Conservation (phyloP, 1,140 invertebrate genomes). For the Leptinotarsa defecta region DNA sequence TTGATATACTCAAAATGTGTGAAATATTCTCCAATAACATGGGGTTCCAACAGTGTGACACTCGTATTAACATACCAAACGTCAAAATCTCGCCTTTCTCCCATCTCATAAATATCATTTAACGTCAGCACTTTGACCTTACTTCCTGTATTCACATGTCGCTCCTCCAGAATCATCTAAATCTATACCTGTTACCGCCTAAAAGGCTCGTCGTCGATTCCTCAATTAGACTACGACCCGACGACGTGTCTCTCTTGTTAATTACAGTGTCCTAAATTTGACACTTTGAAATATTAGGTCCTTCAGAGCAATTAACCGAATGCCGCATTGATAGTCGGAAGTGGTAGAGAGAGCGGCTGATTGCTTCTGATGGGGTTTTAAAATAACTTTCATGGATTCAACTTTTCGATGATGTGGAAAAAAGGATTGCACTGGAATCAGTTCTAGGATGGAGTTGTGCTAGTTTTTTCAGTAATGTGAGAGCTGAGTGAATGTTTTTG, state of each 20-base stretch:
- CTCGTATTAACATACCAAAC: neutral
- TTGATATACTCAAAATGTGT: too few relatives aligned
- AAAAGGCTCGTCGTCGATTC: neutral
- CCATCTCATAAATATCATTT: slow-evolving; percentile 6
- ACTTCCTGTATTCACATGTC: slow-evolving; percentile 5
- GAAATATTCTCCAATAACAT: too few relatives aligned
- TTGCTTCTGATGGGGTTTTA: slow-evolving; percentile 5
- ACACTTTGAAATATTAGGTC: slow-evolving; percentile 41
- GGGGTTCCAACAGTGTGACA: too few relatives aligned
- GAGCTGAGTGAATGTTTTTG: too few relatives aligned
- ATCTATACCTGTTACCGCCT: neutral
- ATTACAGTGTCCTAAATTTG: slow-evolving; percentile 37
- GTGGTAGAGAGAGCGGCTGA: slow-evolving; percentile 10
- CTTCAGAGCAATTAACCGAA: slow-evolving; percentile 35
- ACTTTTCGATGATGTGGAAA: too few relatives aligned
- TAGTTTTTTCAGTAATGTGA: too few relatives aligned
- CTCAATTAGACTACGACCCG: slow-evolving; percentile 9
- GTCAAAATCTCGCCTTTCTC: neutral
- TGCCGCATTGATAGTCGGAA: slow-evolving; percentile 35
- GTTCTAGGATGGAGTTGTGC: too few relatives aligned
- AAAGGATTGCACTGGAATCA: too few relatives aligned
- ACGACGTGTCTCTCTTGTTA: slow-evolving; percentile 27
- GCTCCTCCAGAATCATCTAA: neutral
- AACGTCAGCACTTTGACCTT: neutral
- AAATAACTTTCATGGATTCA: neutral